A percentile compares a stretch with the other conserved stretches of the same genome.
phyloP scores from a whole-genome alignment of 2,797 vertebrate species.

The Anguilla pacifica region DNA sequence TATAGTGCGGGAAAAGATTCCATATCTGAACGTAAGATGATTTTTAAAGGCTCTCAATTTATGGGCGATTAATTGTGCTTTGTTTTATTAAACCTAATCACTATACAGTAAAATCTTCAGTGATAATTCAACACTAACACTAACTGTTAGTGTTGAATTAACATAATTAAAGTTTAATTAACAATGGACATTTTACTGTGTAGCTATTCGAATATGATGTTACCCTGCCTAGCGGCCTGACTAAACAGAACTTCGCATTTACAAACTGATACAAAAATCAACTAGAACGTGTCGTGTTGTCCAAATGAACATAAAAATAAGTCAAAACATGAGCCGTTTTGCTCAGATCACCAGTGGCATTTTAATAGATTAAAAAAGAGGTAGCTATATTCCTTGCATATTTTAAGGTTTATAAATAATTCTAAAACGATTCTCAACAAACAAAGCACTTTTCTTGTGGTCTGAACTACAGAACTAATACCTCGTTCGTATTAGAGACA shows the following conservation, averaged over 20 bases:
- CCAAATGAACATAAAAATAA: not conserved
- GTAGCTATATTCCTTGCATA: slow-evolving; percentile 11
- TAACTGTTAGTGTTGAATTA: no score
- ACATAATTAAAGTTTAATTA: no score
- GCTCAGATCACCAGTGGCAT: slow-evolving; percentile 24
- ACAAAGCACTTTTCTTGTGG: slow-evolving; percentile 13
- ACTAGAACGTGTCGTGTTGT: not conserved
- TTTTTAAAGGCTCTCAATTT: not conserved
- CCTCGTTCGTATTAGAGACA: slow-evolving; percentile 10
- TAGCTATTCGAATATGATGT: not conserved
- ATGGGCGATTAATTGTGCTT: not conserved
- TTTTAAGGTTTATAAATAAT: slow-evolving; percentile 25
- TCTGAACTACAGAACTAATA: slow-evolving; percentile 19
- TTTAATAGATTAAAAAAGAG: slow-evolving; percentile 23
- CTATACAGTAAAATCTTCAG: not conserved
- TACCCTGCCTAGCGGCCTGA: not conserved
- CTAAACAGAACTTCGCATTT: not conserved
- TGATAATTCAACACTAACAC: no score
- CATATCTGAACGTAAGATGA: not conserved
- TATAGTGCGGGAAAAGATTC: not conserved
- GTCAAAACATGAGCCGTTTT: slow-evolving; percentile 21
- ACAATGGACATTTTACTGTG: no score
- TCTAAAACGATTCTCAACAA: slow-evolving; percentile 18
- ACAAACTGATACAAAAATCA: slow-evolving; percentile 3
- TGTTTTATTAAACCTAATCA: slow-evolving; percentile 13